phyloP scores from a whole-genome alignment of 2,888 invertebrate species.

The Xylota sylvarum region DNA sequence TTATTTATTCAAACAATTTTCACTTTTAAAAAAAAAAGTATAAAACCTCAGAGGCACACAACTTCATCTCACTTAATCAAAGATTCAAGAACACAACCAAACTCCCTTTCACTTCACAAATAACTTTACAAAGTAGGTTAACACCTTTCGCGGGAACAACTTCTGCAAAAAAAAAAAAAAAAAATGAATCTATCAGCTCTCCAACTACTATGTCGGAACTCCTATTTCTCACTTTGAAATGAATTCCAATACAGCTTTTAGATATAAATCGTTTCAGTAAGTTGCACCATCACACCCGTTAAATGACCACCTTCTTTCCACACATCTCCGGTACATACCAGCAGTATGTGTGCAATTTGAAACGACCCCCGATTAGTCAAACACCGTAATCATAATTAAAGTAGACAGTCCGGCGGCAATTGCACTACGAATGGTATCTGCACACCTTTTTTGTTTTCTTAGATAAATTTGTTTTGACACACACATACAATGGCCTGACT shows the following conservation, averaged over 20 bases:
- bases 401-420: constrained; percentile 63
- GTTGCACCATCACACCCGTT: constrained; percentile 22
- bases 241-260: background rate
- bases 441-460: constrained; percentile 1
- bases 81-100: background rate
- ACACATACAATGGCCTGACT: constrained; percentile 17
- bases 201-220: background rate
- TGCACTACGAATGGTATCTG: constrained; percentile 2
- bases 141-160: background rate
- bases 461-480: constrained; percentile 57
- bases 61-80: background rate
- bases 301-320: constrained; percentile 40
- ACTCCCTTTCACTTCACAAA: background rate
- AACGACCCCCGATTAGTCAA: constrained; percentile 56
- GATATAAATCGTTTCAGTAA: constrained; percentile 27
- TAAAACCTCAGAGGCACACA: background rate
- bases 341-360: background rate
- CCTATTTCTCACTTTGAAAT: constrained; percentile 27
- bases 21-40: no score
- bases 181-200: constrained; percentile 3
- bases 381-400: constrained; percentile 57
- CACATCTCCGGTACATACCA: constrained; percentile 7
- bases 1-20: no score
- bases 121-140: background rate
- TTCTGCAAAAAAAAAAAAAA: background rate